Conservation (phyloP, 1,140 invertebrate genomes). For the Meloidogyne exigua region DNA sequence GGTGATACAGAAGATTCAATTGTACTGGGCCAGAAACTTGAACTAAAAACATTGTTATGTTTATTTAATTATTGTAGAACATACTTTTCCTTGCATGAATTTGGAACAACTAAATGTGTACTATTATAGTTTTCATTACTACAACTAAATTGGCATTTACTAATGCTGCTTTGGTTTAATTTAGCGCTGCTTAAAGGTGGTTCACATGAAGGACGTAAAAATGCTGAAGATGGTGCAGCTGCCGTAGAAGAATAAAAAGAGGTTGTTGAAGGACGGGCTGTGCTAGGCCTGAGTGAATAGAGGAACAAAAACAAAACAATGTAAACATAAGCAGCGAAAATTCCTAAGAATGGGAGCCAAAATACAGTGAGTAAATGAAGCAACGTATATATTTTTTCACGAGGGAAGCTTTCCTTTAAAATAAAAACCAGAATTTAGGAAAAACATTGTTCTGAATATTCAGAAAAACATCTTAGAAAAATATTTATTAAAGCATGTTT, state of each 20-base stretch:
- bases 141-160: too few species aligned
- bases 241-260: background rate
- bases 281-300: slow-evolving; percentile 41
- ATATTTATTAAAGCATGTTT: too few species aligned
- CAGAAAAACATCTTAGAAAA: background rate
- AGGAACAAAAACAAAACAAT: slow-evolving; percentile 49
- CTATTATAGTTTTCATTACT: background rate
- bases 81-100: background rate
- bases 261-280: background rate
- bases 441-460: background rate
- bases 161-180: slow-evolving; percentile 14
- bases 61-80: background rate
- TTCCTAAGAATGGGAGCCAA: slow-evolving; percentile 46
- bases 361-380: slow-evolving; percentile 49
- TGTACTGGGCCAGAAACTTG: background rate
- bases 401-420: slow-evolving; percentile 40
- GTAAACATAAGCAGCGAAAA: slow-evolving; percentile 51
- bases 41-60: background rate
- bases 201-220: background rate
- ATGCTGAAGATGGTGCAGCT: background rate
- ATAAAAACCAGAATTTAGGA: background rate
- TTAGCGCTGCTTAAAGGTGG: background rate
- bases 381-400: slow-evolving; percentile 45
- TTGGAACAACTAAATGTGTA: background rate
- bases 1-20: background rate